These are phyloP conservation scores for Dipodomys merriami DNA, from an alignment of 2,113 vertebrate genomes.

Conservation along the genomic window DNA sequence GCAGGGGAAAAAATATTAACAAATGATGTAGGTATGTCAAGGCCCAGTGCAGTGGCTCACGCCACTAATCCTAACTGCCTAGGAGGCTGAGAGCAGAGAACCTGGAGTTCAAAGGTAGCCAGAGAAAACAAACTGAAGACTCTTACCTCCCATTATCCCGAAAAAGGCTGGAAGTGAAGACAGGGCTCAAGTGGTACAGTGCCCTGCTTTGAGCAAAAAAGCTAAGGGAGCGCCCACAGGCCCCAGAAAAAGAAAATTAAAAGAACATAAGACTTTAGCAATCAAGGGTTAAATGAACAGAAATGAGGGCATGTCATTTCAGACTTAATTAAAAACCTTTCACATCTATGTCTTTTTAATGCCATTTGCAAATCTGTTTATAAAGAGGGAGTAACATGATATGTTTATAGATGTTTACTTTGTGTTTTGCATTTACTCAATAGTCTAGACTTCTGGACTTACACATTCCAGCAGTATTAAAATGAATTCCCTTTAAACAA, in stretches of 20 bases:
- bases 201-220: no score
- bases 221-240: no score
- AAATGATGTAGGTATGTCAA: neutral
- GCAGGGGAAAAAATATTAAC: conserved; percentile 66
- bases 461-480: neutral
- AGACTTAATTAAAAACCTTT: neutral
- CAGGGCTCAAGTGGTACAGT: no score
- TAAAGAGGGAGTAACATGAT: no score
- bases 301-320: neutral
- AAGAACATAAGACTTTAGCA: no score
- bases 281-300: no score
- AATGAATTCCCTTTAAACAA: neutral
- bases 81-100: neutral
- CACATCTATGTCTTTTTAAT: neutral
- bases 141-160: no score
- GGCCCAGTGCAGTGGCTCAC: no score
- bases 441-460: conserved; percentile 54
- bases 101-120: no score
- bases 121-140: no score
- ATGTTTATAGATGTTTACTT: neutral
- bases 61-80: neutral
- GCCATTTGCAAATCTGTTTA: neutral
- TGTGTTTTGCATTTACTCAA: conserved; percentile 70
- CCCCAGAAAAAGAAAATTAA: no score
- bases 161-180: no score